Evolutionary conservation across 2,797 vertebrate species (phyloP).

Genomic region (Galago senegalensis): DNA sequence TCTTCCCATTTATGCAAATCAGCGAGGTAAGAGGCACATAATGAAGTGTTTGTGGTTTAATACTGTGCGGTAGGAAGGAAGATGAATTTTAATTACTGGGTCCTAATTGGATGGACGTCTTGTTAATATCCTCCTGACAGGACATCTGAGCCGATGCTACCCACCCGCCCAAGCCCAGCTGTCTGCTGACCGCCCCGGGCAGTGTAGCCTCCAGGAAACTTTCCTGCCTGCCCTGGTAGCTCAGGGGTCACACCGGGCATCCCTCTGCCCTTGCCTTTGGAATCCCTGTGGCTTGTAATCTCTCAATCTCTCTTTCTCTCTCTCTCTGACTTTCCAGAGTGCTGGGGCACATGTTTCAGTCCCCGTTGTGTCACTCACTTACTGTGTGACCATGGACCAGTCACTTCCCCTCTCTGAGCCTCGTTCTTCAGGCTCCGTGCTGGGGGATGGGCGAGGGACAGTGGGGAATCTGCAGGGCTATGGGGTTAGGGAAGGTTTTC

Average conservation of each 20-base stretch:
- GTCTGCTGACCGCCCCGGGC: not conserved
- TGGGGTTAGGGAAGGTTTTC: not conserved
- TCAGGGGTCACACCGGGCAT: not conserved
- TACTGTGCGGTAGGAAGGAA: slow-evolving; percentile 83
- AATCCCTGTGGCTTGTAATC: fast-evolving
- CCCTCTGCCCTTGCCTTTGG: not conserved
- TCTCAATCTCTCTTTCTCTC: not conserved
- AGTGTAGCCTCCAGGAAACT: fast-evolving
- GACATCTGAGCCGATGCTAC: slow-evolving; percentile 64
- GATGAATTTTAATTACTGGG: slow-evolving; percentile 91
- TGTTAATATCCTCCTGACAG: slow-evolving; percentile 87
- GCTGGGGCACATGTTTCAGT: not conserved
- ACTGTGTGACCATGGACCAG: not conserved
- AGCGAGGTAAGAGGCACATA: slow-evolving; percentile 89
- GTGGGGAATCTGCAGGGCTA: not conserved
- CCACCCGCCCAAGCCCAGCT: slow-evolving; percentile 53
- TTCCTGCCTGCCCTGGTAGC: not conserved
- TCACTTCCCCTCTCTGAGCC: not conserved
- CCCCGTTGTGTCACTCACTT: not conserved
- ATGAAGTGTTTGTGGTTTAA: slow-evolving; percentile 90
- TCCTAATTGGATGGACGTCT: slow-evolving; percentile 89
- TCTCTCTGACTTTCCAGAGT: not conserved
- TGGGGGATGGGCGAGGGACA: fast-evolving
- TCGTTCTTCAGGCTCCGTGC: not conserved
- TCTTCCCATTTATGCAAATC: slow-evolving; percentile 89